A percentile compares a stretch with the other conserved stretches of the same genome.
phyloP scores from a whole-genome alignment of 2,113 vertebrate genomes.

The Dendropsophus ebraccatus region DNA sequence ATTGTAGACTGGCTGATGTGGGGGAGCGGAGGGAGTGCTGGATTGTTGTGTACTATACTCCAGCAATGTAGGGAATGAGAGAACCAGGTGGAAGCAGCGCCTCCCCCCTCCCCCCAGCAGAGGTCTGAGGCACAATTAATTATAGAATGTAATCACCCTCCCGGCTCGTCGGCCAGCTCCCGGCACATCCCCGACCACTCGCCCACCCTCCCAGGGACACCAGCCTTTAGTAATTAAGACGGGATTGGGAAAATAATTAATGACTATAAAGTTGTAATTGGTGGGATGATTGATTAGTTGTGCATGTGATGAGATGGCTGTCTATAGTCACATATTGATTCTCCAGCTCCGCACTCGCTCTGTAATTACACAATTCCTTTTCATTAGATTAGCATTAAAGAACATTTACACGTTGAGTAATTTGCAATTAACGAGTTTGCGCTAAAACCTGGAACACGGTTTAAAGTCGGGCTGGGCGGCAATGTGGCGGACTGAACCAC shows the following conservation, averaged over 20 bases:
- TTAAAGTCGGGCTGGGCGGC: constrained; percentile 29
- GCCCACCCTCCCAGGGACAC: constrained; percentile 47
- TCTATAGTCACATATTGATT: constrained; percentile 60
- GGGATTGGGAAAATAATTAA: constrained; percentile 60
- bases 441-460: constrained; percentile 42
- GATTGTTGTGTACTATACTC: not conserved
- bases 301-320: constrained; percentile 59
- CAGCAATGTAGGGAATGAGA: not conserved
- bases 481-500: not conserved
- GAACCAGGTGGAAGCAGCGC: not conserved
- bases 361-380: constrained; percentile 61
- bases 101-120: not conserved
- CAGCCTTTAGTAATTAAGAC: constrained; percentile 56
- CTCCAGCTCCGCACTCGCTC: constrained; percentile 22
- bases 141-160: constrained; percentile 50
- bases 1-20: too few relatives aligned
- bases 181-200: constrained; percentile 40
- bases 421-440: constrained; percentile 58
- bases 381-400: constrained; percentile 60
- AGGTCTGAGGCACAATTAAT: constrained; percentile 49
- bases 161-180: constrained; percentile 25
- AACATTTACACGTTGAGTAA: constrained; percentile 60
- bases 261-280: constrained; percentile 61
- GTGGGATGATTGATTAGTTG: constrained; percentile 59
- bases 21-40: too few relatives aligned